These are phyloP conservation scores for Megathymus violae DNA, from an alignment of 1,140 invertebrate genomes.

Conservation along the genomic window DNA sequence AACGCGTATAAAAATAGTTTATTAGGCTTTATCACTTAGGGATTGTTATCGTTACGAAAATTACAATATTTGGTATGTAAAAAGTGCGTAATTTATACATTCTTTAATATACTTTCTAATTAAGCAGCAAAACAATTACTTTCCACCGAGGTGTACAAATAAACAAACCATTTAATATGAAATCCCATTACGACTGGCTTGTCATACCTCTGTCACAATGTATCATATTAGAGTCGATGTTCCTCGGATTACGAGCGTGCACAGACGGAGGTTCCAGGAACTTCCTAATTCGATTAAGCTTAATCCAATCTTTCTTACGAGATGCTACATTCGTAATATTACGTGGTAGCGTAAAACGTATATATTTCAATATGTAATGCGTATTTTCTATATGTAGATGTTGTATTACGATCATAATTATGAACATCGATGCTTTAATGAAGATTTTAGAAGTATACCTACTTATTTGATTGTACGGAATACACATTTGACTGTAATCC, in stretches of 20 bases:
- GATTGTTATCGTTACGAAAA: neutral
- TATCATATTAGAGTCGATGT: constrained; percentile 50
- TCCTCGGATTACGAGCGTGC: constrained; percentile 46
- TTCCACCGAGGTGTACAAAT: neutral
- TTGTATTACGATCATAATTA: too few species aligned
- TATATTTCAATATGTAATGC: neutral
- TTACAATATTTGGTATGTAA: constrained; percentile 14
- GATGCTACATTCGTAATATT: constrained; percentile 23
- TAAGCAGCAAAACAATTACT: too few species aligned
- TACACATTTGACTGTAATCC: too few species aligned
- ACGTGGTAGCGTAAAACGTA: neutral
- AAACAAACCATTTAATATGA: constrained; percentile 31
- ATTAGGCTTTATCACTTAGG: constrained; percentile 41
- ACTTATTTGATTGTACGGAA: too few species aligned
- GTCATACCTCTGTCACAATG: constrained; percentile 36
- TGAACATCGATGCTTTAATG: too few species aligned
- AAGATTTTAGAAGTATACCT: too few species aligned
- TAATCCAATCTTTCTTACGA: constrained; percentile 67
- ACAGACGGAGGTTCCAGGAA: constrained; percentile 62
- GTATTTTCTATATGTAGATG: too few species aligned
- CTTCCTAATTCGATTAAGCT: constrained; percentile 68
- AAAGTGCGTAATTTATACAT: neutral
- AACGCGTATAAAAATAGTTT: constrained; percentile 57
- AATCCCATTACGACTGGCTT: constrained; percentile 11
- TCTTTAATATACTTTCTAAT: neutral